Evolutionary conservation across 1,140 invertebrate species (phyloP).

Genomic region (Cydia strobilella): DNA sequence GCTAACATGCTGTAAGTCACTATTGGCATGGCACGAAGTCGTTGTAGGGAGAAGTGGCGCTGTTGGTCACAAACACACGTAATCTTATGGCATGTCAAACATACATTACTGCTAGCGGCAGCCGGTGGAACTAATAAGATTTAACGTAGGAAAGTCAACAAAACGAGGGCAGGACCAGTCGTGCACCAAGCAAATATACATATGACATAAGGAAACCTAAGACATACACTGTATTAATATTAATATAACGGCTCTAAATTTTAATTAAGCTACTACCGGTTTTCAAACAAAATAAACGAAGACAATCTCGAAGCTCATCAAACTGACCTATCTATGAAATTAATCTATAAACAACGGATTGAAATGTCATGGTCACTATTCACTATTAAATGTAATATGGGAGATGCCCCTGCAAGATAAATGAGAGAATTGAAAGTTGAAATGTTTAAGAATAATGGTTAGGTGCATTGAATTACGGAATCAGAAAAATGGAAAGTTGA

Average conservation of each 20-base stretch:
- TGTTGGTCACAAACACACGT: no score
- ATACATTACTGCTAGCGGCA: no score
- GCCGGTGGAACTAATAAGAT: no score
- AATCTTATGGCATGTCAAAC: no score
- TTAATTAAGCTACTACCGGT: constrained; percentile 15
- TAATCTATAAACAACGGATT: constrained; percentile 31
- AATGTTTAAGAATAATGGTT: not conserved
- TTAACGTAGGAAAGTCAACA: no score
- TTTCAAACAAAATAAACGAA: constrained; percentile 1
- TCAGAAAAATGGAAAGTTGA: not conserved
- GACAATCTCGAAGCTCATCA: constrained; percentile 25
- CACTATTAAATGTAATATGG: constrained; percentile 19
- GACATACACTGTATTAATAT: not conserved
- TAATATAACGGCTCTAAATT: not conserved
- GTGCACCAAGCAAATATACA: no score
- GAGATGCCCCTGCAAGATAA: constrained; percentile 20
- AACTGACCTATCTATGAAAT: constrained; percentile 6
- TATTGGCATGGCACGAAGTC: no score
- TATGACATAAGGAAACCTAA: no score
- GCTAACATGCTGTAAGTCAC: no score
- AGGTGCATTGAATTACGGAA: not conserved
- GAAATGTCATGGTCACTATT: constrained; percentile 28
- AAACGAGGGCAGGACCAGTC: no score
- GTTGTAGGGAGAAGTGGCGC: no score
- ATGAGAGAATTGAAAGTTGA: not conserved